phyloP scores from a whole-genome alignment of 2,797 vertebrate genomes.

The Gambelia wislizenii region DNA sequence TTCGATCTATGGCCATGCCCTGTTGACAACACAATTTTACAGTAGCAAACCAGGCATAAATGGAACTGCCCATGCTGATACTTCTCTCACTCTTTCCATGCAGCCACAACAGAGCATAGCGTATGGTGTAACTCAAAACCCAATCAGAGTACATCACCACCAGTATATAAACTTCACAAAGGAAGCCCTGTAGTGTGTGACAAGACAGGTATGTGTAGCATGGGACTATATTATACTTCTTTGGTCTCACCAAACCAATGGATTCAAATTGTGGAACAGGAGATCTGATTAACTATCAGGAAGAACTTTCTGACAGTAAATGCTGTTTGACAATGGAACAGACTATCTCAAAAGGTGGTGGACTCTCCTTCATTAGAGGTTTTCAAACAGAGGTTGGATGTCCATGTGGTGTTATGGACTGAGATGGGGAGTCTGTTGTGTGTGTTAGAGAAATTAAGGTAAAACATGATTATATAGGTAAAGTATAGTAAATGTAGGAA shows the following conservation, averaged over 20 bases:
- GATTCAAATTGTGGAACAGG: no score
- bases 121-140: neutral
- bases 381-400: no score
- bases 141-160: neutral
- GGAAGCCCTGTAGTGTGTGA: neutral
- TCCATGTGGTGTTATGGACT: no score
- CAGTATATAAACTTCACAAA: neutral
- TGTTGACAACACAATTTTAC: neutral
- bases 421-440: no score
- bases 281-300: no score
- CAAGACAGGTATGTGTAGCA: neutral
- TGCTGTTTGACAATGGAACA: no score
- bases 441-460: no score
- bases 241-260: neutral
- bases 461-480: no score
- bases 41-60: neutral
- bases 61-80: neutral
- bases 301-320: no score
- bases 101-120: neutral
- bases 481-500: no score
- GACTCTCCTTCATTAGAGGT: no score
- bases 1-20: neutral
- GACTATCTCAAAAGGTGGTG: no score
- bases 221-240: neutral
- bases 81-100: neutral